Conservation (phyloP, 2,113 vertebrate genomes). For the Thymallus thymallus region DNA sequence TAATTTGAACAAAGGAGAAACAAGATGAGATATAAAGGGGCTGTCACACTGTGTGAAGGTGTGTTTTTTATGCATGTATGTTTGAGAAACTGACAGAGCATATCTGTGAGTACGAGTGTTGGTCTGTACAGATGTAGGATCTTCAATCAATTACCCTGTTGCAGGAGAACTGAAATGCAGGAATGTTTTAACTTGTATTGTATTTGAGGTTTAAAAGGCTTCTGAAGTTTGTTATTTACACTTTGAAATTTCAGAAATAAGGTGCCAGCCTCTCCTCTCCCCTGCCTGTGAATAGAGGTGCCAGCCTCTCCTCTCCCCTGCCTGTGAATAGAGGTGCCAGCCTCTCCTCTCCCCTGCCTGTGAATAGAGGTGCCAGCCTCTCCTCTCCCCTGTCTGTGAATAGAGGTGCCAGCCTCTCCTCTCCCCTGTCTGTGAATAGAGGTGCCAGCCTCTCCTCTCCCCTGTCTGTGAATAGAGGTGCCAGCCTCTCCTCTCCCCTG, state of each 20-base stretch:
- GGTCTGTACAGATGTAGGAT: too few species aligned
- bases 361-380: not conserved
- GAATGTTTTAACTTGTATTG: too few species aligned
- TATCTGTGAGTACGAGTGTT: too few species aligned
- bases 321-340: not conserved
- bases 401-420: too few species aligned
- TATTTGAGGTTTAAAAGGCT: too few species aligned
- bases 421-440: not conserved
- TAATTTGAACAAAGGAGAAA: conserved; percentile 41
- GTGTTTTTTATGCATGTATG: conserved; percentile 35
- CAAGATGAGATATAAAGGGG: conserved; percentile 14
- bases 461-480: too few species aligned
- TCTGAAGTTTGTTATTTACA: too few species aligned
- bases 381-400: not conserved
- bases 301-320: not conserved
- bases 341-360: not conserved
- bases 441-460: too few species aligned
- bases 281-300: not conserved
- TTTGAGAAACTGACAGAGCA: not conserved
- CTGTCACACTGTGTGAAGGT: conserved; percentile 18
- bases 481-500: conserved; percentile 19
- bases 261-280: conserved; percentile 28
- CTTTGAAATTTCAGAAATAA: too few species aligned
- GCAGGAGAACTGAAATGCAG: too few species aligned
- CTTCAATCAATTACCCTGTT: too few species aligned